Base-by-base conservation (phyloP, 2,888 invertebrate species). In the Bellardia bayeri region DNA sequence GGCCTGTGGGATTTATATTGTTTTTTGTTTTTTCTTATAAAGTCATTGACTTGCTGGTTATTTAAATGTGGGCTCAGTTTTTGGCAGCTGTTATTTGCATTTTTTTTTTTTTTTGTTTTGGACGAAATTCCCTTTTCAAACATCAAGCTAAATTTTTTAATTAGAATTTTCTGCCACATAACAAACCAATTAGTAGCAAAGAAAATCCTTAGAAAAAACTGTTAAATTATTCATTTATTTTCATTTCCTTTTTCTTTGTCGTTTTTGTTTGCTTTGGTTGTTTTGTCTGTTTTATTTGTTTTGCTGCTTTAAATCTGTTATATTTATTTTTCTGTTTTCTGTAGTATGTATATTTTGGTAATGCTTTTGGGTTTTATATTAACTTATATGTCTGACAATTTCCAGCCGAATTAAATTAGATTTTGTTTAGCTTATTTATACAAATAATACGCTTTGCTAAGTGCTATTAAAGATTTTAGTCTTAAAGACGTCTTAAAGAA, bases 211-310 rank as follows among this genome's bases (percentile, higher is more conserved):
- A 45, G 13, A 78, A 61, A 42, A 23, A 64, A 69, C 84, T 87
- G 78, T 78, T 81, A 87, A 84, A 82, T 87, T 82, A 87, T 87
- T 78, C 78, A 84, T 64, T 82, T 84, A 54, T 66, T 72, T 81
- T 81, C 30, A 13, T 58, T 71, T 75, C 11, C 30, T 58, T 37
- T 56, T 68, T 23, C 23, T n/a, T 0, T n/a, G 16, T 71, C 33
- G 76, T 58, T 58, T 23, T 23, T 13, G 30, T 76, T 7, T 56
- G 49, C 30, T 45, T 61, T 61, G 9, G 45, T 76, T 56, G 63
- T 9, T 30, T 63, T 45, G 11, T 37, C 42, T 58, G 33, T 45
- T 30, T 49, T 23, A 58, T 58, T 72, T 54, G n/a, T 54, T 69
- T 54, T 58, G 45, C 23, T 3, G 13, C 23, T 63, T 66, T 61